Evolutionary conservation across 2,888 invertebrate species (phyloP), one percentile per base, ranked within the genome.

Genomic region (Tachina lurida): DNA sequence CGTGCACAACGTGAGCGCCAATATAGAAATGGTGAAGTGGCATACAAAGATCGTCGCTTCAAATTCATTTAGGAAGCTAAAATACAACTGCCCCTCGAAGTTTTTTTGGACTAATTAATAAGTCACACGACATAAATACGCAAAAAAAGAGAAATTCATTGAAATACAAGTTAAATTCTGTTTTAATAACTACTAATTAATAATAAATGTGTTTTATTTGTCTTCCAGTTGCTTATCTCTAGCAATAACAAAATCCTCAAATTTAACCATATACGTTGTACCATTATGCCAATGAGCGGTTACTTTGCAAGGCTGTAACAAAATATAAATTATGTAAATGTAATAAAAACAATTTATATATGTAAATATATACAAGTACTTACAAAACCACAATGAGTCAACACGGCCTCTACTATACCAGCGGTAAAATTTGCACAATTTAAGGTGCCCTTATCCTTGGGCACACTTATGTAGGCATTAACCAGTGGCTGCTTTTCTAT

Each of bases 231-330:
- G 96, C 92, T 98, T 98, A 91, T 98, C 98, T 89, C 98, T 94
- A 4, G 96, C 94, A 88, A 98, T 96, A 73, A 98, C 98, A 47
- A 96, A 95, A 91, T 98, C 98, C 89, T 99, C 98, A 93, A 99
- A 98, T 93, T 98, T 98, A 10, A 99, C 98, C 97, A 99, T 98
- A 92, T 99, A 99, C 0, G 99, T 99, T 10, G 99, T 99, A 56
- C 99, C 99, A 93, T 99, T 98, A 93, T 99, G 99, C 98, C 99
- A 99, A 92, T 99, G 99, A 0, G 99, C 98, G 0, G 98, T 97
- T 10, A 99, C 99, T 94, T 99, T 99, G 58, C 98, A 98, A 4
- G 98, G 97, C 99, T 99, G 52, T 58, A 17, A 47, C n/a, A 15
- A 31, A 7, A 31, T 31, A n/a, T 7, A 0, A 7, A 31, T 31